Evolutionary conservation across 2,888 invertebrate genomes (phyloP).

Genomic region (Caenorhabditis uteleia): DNA sequence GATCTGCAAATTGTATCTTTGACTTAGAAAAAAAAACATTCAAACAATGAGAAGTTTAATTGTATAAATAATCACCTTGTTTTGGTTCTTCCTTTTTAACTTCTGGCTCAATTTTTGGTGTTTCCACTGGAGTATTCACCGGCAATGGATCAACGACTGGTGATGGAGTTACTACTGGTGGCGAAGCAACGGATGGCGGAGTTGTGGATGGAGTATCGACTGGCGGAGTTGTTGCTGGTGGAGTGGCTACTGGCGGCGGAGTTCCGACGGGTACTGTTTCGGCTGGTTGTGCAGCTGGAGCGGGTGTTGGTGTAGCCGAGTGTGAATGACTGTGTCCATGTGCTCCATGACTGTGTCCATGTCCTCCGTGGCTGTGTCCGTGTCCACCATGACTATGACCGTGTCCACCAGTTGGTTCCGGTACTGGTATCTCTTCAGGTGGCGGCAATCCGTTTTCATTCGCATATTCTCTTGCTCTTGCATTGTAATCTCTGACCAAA

Average conservation of each 20-base stretch:
- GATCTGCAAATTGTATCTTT: too few species aligned
- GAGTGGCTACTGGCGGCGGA: background rate
- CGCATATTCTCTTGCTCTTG: conserved; percentile 23
- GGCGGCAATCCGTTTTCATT: conserved; percentile 34
- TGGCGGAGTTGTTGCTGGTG: background rate
- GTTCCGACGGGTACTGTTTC: background rate
- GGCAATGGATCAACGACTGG: background rate
- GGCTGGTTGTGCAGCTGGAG: background rate
- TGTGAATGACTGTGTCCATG: conserved; percentile 43
- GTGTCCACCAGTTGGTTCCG: conserved; percentile 38
- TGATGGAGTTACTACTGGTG: background rate
- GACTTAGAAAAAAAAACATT: too few species aligned
- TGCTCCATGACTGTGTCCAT: conserved; percentile 42
- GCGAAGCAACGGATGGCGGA: background rate
- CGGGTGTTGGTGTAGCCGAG: conserved; percentile 10
- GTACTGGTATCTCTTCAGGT: conserved; percentile 39
- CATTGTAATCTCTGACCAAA: conserved; percentile 52
- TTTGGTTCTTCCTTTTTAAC: too few species aligned
- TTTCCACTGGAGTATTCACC: too few species aligned
- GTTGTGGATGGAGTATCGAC: background rate
- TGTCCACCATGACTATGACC: conserved; percentile 41
- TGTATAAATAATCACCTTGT: too few species aligned
- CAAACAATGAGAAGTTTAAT: too few species aligned
- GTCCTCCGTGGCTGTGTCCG: conserved; percentile 51
- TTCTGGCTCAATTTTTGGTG: too few species aligned